Conservation (phyloP, 2,797 vertebrate species). For the Knipowitschia caucasica region DNA sequence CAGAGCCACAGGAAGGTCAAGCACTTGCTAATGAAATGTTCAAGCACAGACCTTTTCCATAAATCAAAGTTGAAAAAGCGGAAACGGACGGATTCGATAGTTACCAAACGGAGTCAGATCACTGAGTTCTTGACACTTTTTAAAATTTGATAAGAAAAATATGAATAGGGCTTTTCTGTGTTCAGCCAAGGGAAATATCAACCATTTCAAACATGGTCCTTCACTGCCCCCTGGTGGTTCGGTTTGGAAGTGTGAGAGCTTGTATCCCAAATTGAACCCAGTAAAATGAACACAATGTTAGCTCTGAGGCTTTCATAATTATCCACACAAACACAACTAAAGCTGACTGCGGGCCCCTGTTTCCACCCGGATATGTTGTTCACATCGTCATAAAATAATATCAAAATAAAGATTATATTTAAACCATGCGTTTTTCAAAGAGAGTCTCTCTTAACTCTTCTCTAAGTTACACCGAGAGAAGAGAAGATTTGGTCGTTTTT, state of each 20-base stretch:
- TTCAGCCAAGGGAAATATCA: not conserved
- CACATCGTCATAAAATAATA: no score
- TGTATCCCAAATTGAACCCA: constrained; percentile 8
- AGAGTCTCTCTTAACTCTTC: no score
- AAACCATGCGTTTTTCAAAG: no score
- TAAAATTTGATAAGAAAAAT: constrained; percentile 7
- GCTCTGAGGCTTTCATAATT: constrained; percentile 12
- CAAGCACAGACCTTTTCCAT: not conserved
- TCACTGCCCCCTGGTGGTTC: constrained; percentile 23
- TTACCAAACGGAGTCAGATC: constrained; percentile 11
- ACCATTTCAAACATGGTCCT: constrained; percentile 6
- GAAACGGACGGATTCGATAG: constrained; percentile 3
- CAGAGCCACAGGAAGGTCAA: not conserved
- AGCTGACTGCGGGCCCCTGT: not conserved
- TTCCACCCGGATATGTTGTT: no score
- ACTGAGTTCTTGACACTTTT: not conserved
- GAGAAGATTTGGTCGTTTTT: not conserved
- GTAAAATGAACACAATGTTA: not conserved
- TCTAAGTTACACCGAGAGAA: no score
- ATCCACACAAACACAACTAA: constrained; percentile 2
- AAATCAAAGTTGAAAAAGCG: not conserved
- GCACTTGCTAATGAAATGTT: constrained; percentile 1
- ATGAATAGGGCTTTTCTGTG: constrained; percentile 10
- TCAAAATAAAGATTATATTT: no score
- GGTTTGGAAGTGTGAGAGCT: not conserved